Evolutionary conservation across 2,113 vertebrate genomes (phyloP), one percentile per base, ranked within the genome.

Genomic region (Brachypteracias leptosomus): DNA sequence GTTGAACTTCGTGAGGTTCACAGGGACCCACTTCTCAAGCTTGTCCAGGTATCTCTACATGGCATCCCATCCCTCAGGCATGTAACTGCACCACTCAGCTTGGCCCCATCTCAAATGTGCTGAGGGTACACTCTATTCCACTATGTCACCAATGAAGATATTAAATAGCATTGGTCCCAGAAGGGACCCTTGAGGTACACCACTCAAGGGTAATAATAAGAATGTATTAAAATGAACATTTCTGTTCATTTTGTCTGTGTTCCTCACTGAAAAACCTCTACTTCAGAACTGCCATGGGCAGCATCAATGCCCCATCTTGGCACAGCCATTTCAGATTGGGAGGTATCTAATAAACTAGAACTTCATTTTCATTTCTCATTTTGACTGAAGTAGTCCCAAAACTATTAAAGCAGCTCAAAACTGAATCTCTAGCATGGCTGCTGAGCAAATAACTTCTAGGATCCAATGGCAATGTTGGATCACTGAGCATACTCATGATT

Each of bases 301-400:
- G 68, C 38, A 15, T 26, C 17, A 31, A 14, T 44, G 26, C 11
- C 33, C 10, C 17, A 51, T 42, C 16, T 36, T 28, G 18, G 26
- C 55, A 86, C 6, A n/a, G 25, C 2, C 44, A 65, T 65, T 93
- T 59, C 1, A 1, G 67, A 42, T n/a, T 38, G 6, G 9, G 16
- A 87, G 31, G 26, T 38, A 54, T 63, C 16, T 36, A 51, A n/a
- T 19, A 89, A 73, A 78, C 28, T 20, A 63, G 80, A 84, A 84
- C 80, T 96, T 96, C 40, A 68, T 89, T 95, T 94, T 84, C 77
- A 52, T 95, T 93, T 96, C 86, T 94, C 84, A 77, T 96, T 97
- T 93, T 95, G 96, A 94, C 74, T 24, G 75, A 93, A 77, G 78
- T 84, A 90, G 89, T 78, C 70, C 61, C 82, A 97, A 94, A 94